Conservation (phyloP, 2,888 invertebrate genomes). For the Hirtodrosophila confusa region DNA sequence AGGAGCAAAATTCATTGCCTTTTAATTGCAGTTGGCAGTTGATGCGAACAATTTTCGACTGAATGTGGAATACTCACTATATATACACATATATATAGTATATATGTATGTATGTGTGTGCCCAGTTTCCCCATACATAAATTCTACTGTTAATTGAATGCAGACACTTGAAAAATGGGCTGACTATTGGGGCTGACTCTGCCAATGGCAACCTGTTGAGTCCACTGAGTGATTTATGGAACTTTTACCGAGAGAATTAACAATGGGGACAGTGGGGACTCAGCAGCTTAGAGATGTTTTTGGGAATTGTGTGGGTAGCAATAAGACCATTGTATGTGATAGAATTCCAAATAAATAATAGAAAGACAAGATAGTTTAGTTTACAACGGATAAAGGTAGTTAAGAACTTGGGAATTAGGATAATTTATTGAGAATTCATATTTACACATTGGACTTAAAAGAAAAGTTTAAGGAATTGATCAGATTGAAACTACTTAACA, state of each 20-base stretch:
- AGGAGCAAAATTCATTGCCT: conserved; percentile 74
- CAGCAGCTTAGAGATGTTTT: conserved; percentile 13
- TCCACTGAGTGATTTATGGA: conserved; percentile 50
- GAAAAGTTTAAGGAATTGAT: no score
- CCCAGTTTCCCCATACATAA: conserved; percentile 53
- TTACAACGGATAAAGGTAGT: neutral
- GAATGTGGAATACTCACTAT: conserved; percentile 33
- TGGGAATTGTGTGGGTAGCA: neutral
- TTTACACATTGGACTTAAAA: no score
- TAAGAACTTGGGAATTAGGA: no score
- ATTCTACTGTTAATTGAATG: conserved; percentile 76
- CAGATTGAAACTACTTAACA: no score
- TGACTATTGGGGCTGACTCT: conserved; percentile 46
- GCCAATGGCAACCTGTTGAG: conserved; percentile 66
- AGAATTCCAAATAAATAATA: conserved; percentile 1
- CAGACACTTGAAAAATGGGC: conserved; percentile 69
- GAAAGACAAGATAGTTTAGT: neutral
- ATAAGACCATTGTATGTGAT: neutral
- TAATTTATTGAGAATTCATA: no score
- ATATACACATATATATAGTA: conserved; percentile 1
- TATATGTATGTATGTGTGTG: conserved; percentile 6
- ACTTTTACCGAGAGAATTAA: conserved; percentile 34
- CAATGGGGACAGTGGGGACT: conserved; percentile 16
- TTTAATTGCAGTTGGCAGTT: conserved; percentile 79
- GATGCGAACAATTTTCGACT: conserved; percentile 62